phyloP scores from a whole-genome alignment of 2,888 invertebrate genomes.

The Mantis religiosa region DNA sequence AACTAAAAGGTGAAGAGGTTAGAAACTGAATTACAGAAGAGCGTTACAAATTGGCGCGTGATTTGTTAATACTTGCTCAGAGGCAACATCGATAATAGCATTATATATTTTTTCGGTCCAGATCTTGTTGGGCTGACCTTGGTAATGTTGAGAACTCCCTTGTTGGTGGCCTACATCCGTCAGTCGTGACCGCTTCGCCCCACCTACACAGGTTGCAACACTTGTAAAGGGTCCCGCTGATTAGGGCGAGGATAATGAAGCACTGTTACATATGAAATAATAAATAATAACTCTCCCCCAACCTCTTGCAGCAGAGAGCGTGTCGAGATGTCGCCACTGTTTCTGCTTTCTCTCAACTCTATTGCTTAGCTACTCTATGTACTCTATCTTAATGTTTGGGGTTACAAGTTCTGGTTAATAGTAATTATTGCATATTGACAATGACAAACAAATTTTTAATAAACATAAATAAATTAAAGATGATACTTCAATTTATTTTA shows the following conservation, averaged over 20 bases:
- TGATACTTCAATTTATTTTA: no score
- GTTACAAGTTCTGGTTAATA: no score
- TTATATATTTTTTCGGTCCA: neutral
- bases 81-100: neutral
- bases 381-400: no score
- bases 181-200: neutral
- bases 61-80: neutral
- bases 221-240: neutral
- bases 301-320: neutral
- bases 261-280: neutral
- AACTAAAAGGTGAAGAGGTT: neutral
- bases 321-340: neutral
- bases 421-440: no score
- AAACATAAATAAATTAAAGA: no score
- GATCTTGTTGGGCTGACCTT: neutral
- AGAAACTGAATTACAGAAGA: neutral
- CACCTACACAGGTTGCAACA: neutral
- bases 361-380: no score
- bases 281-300: neutral
- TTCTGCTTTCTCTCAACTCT: neutral
- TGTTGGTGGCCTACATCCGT: neutral
- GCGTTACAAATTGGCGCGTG: neutral
- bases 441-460: no score
- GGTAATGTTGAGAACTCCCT: neutral
- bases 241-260: neutral